phyloP scores from a whole-genome alignment of 2,888 invertebrate species.

The Nomada flava region DNA sequence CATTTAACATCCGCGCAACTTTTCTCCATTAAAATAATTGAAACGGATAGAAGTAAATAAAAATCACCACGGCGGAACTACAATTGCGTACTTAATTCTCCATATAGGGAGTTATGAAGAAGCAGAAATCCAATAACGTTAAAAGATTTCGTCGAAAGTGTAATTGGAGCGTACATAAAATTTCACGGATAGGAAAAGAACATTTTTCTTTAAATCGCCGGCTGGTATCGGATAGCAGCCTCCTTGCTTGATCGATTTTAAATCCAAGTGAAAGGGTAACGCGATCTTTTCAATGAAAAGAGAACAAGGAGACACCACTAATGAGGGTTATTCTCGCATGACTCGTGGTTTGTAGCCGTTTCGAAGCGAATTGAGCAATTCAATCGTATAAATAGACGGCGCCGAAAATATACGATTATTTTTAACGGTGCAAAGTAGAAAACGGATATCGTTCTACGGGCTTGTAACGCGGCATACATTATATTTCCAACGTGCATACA shows the following conservation, averaged over 20 bases:
- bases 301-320: not conserved
- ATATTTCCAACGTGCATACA: conserved; percentile 26
- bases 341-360: conserved; percentile 1
- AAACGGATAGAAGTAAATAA: too few species aligned
- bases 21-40: too few species aligned
- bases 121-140: too few species aligned
- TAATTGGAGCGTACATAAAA: too few species aligned
- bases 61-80: too few species aligned
- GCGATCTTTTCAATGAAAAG: not conserved
- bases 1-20: too few species aligned
- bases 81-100: too few species aligned
- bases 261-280: not conserved
- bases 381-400: conserved; percentile 53
- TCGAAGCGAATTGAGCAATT: conserved; percentile 31
- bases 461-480: not conserved
- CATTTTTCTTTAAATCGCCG: not conserved
- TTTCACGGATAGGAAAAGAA: not conserved
- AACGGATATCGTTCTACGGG: conserved; percentile 31
- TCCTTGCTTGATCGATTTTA: not conserved
- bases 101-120: too few species aligned
- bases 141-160: too few species aligned
- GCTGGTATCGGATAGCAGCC: too few species aligned
- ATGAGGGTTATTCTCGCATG: conserved; percentile 24
- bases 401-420: conserved; percentile 59
- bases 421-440: conserved; percentile 28